phyloP scores from a whole-genome alignment of 1,140 invertebrate genomes.

The Lepidurus apus region DNA sequence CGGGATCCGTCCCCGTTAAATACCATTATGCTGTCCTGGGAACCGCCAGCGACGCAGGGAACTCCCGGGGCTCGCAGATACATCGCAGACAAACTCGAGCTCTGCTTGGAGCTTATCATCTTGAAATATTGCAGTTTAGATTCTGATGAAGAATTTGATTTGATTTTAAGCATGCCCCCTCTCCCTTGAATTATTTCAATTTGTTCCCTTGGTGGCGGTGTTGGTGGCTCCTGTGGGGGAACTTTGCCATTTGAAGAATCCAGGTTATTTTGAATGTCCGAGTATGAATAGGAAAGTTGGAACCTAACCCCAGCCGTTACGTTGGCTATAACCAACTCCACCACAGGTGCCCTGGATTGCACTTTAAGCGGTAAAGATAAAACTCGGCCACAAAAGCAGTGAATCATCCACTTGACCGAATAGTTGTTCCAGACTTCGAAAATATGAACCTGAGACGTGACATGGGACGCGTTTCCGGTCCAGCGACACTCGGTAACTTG shows the following conservation, averaged over 20 bases:
- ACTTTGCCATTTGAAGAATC: not conserved
- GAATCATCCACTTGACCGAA: constrained; percentile 12
- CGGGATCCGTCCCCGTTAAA: constrained; percentile 9
- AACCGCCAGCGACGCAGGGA: not conserved
- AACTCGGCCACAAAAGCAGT: constrained; percentile 3
- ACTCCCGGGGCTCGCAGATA: not conserved
- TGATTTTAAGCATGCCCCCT: not conserved
- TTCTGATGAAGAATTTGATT: not conserved
- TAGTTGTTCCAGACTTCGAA: constrained; percentile 9
- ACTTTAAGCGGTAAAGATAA: not conserved
- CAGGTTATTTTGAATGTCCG: not conserved
- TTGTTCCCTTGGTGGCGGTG: not conserved
- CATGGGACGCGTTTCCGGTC: not conserved
- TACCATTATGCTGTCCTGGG: not conserved
- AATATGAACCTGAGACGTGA: constrained; percentile 12
- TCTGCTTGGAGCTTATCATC: not conserved
- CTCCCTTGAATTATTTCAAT: not conserved
- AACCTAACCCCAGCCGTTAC: not conserved
- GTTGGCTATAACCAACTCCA: not conserved
- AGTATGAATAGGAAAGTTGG: not conserved
- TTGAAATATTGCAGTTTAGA: not conserved
- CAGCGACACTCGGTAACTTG: not conserved
- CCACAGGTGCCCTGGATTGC: constrained; percentile 13
- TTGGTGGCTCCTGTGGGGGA: not conserved
- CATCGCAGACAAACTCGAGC: not conserved